A percentile compares a stretch with the other conserved stretches of the same genome.
Conservation (phyloP, 1,140 invertebrate genomes). For the Plodia interpunctella region DNA sequence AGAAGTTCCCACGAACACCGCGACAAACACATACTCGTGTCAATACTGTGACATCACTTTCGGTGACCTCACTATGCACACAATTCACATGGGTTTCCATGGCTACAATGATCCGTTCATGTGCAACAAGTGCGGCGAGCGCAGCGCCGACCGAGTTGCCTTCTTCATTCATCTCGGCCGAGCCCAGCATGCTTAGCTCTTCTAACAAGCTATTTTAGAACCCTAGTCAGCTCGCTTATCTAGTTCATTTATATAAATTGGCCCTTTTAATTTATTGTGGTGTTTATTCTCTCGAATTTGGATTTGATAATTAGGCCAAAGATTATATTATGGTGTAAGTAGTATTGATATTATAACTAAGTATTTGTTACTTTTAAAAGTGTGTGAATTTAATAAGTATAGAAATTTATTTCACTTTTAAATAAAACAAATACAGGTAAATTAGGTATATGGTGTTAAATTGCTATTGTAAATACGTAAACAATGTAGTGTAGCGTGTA, state of each 20-base stretch:
- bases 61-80: slow-evolving; percentile 93
- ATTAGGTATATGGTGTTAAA: no score
- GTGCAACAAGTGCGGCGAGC: slow-evolving; percentile 95
- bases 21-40: slow-evolving; percentile 80
- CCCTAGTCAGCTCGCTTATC: slow-evolving; percentile 42
- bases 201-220: background rate
- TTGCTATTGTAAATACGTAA: background rate
- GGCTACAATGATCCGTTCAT: slow-evolving; percentile 92
- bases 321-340: background rate
- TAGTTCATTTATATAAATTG: background rate
- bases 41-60: slow-evolving; percentile 94
- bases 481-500: background rate
- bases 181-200: slow-evolving; percentile 83
- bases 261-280: no score
- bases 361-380: no score
- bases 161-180: slow-evolving; percentile 96
- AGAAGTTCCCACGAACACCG: slow-evolving; percentile 29
- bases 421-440: no score
- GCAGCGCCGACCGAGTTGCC: slow-evolving; percentile 87
- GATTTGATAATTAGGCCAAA: slow-evolving; percentile 9
- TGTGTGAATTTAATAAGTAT: no score
- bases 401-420: no score
- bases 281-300: no score
- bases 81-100: slow-evolving; percentile 98
- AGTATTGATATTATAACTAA: no score